Evolutionary conservation across 2,797 vertebrate species (phyloP), one percentile per base, ranked within the genome.

Genomic region (Acomys russatus): DNA sequence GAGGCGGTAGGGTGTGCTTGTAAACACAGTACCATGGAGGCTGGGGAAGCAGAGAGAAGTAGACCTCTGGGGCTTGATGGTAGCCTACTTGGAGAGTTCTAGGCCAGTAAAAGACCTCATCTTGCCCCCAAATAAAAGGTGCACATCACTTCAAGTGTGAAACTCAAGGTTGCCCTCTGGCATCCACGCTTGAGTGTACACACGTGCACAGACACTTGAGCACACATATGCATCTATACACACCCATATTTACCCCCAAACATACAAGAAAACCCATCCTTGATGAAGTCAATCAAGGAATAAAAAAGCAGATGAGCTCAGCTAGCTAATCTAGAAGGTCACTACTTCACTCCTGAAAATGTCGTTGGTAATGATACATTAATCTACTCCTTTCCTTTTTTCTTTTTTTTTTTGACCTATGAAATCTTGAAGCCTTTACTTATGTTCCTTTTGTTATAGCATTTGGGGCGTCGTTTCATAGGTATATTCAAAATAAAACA

Each of bases 361-460:
- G 71, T 78, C 84, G 33, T 68, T 10, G 51, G 28, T 25, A 94
- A 76, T 84, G 3, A 12, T 15, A 49, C 1, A 49, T 6, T 88
- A 79, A 95, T 68, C 11, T 84, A 6, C 12, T 59, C 14, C 12
- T 59, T 64, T 64, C 9, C 23, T 35, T 71, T 93, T 92, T 17
- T 59, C 25, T 64, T 25, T 8, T 35, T 71, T 93, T 92, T 18
- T 88, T 94, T 78, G 30, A 77, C 1, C 84, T 84, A 80, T 56
- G 15, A 94, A 88, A 76, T 44, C 20, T 86, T 84, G 70, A 49
- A 54, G 2, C 54, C 91, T 96, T 97, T 56, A 73, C 76, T 87
- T 82, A 18, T 88, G 17, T 79, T 94, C 85, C 23, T 64, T 92
- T 87, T 77, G 66, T 86, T 82, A 64, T 66, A 76, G 7, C 54